phyloP scores from a whole-genome alignment of 2,888 invertebrate species.

The Synanthedon tipuliformis region DNA sequence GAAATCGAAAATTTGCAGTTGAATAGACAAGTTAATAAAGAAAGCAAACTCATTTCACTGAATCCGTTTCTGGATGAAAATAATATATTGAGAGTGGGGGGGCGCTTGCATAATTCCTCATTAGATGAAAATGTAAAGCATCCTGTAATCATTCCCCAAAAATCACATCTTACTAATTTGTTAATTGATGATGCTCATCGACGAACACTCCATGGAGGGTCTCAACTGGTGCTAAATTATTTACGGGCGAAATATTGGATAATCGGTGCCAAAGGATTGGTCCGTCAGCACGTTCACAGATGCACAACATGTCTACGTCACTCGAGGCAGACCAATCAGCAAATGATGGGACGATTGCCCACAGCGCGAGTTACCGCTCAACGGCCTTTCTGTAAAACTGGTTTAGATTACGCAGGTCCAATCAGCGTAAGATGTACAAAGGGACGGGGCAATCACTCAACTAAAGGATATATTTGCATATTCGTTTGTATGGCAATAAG shows the following conservation, averaged over 20 bases:
- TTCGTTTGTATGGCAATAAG: constrained; percentile 13
- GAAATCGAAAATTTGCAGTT: not conserved
- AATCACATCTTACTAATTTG: constrained; percentile 5
- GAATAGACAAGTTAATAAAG: not conserved
- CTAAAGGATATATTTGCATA: constrained; percentile 7
- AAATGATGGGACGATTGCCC: constrained; percentile 12
- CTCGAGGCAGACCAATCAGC: constrained; percentile 1
- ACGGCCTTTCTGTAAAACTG: constrained; percentile 8
- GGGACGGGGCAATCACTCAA: constrained; percentile 9
- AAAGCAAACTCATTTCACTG: constrained; percentile 2
- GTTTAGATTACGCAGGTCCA: constrained; percentile 13
- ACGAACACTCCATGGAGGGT: constrained; percentile 13
- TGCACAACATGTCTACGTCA: constrained; percentile 8
- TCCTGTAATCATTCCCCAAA: constrained; percentile 7
- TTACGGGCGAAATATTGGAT: constrained; percentile 10
- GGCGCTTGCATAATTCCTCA: not conserved
- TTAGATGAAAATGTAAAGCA: constrained; percentile 5
- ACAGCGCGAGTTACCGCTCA: constrained; percentile 6
- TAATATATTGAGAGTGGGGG: constrained; percentile 4
- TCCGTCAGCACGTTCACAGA: constrained; percentile 1
- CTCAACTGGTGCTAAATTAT: constrained; percentile 8
- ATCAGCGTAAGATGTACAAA: constrained; percentile 10
- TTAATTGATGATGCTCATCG: constrained; percentile 8
- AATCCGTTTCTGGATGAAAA: constrained; percentile 5
- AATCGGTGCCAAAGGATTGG: constrained; percentile 3